Evolutionary conservation across 2,113 vertebrate species (phyloP).

Genomic region (Misgurnus anguillicaudatus): DNA sequence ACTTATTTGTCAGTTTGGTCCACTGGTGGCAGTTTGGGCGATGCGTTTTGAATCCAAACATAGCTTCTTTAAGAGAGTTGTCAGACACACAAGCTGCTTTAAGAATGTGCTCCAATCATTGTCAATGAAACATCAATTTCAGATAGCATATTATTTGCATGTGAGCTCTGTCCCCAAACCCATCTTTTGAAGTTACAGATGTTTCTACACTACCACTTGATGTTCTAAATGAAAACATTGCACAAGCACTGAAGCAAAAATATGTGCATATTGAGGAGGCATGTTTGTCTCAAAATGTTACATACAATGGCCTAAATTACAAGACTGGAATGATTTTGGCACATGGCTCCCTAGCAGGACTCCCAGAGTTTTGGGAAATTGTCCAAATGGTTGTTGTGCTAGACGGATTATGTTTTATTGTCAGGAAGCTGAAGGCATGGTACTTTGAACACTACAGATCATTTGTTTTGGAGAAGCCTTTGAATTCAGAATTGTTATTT

Average conservation of each 20-base stretch:
- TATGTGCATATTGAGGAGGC: no score
- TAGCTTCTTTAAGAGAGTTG: neutral
- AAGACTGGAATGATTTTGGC: neutral
- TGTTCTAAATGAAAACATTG: no score
- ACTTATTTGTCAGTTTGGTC: neutral
- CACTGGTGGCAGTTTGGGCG: neutral
- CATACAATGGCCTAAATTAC: no score
- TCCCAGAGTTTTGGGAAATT: neutral
- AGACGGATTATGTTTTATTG: neutral
- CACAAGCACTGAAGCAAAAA: no score
- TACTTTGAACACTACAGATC: neutral
- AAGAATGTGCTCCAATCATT: neutral
- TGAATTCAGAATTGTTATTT: no score
- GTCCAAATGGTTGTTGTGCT: neutral
- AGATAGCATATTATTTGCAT: neutral
- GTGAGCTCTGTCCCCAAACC: neutral
- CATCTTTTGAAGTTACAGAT: neutral
- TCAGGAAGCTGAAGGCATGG: neutral
- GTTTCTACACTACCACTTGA: neutral
- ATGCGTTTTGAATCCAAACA: slow-evolving; percentile 7
- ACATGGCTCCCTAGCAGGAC: neutral
- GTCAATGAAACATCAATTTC: neutral
- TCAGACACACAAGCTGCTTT: neutral
- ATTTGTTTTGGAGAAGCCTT: neutral
- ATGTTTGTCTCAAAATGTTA: no score